phyloP scores from a whole-genome alignment of 2,113 vertebrate genomes.

The Atrichornis clamosus region DNA sequence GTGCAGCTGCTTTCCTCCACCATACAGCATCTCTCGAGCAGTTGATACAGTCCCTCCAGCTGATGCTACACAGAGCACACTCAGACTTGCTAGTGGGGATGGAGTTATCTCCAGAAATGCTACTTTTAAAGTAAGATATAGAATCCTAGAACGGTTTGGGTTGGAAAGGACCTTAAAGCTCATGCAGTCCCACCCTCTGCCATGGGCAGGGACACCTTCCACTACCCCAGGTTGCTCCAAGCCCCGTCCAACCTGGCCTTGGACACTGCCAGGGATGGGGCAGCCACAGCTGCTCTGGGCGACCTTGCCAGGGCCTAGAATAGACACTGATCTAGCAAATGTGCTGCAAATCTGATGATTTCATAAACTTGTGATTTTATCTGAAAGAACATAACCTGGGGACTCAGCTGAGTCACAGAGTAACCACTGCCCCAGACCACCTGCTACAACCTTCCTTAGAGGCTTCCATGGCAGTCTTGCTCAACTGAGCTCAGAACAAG shows the following conservation, averaged over 20 bases:
- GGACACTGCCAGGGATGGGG: neutral
- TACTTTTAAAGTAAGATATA: neutral
- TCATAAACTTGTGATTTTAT: neutral
- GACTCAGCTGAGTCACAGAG: neutral
- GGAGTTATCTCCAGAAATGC: neutral
- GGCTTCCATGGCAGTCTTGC: neutral
- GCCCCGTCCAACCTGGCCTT: neutral
- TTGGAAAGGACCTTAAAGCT: neutral
- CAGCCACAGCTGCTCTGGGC: neutral
- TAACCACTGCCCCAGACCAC: neutral
- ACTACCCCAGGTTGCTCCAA: neutral
- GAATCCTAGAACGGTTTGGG: neutral
- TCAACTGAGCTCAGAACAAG: neutral
- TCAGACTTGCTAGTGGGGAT: neutral
- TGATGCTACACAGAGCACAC: neutral
- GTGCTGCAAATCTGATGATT: neutral
- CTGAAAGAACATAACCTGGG: neutral
- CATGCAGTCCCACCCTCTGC: neutral
- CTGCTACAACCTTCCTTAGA: neutral
- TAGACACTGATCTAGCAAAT: neutral
- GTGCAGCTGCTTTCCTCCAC: neutral
- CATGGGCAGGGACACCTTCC: neutral
- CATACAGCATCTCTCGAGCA: neutral
- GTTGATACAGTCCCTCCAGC: neutral
- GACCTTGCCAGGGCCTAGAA: neutral